These are phyloP conservation scores for Olivierus martensii DNA, from an alignment of 1,140 invertebrate species.

Conservation along the genomic window DNA sequence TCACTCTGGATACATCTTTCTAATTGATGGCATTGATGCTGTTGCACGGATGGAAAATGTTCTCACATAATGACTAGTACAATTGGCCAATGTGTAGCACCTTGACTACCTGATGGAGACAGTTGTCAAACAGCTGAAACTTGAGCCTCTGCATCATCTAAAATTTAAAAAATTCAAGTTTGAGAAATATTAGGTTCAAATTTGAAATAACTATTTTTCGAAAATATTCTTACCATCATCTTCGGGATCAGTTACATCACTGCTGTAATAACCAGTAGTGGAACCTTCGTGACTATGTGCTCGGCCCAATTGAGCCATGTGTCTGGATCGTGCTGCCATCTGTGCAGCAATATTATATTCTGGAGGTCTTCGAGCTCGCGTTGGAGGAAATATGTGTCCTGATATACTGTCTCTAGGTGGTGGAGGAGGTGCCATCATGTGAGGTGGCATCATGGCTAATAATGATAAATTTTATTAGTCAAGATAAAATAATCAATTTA, in stretches of 20 bases:
- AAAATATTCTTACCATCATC: slow-evolving; percentile 44
- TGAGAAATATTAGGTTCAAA: no score
- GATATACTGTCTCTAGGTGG: slow-evolving; percentile 11
- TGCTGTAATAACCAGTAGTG: slow-evolving; percentile 49
- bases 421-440: slow-evolving; percentile 11
- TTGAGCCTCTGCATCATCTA: slow-evolving; percentile 48
- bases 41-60: no score
- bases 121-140: slow-evolving; percentile 41
- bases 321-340: slow-evolving; percentile 42
- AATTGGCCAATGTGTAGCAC: no score
- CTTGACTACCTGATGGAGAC: not conserved
- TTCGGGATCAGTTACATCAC: slow-evolving; percentile 42
- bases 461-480: not conserved
- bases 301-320: slow-evolving; percentile 53
- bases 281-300: slow-evolving; percentile 71
- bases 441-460: not conserved
- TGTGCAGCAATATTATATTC: slow-evolving; percentile 64
- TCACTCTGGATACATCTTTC: no score
- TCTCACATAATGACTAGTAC: no score
- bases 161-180: slow-evolving; percentile 23
- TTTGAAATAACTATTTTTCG: no score
- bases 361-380: slow-evolving; percentile 35
- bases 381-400: slow-evolving; percentile 6
- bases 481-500: not conserved
- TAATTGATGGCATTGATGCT: no score